Evolutionary conservation across 64 coral and sea anemone genomes (phyloP).

Genomic region (Pocillopora damicornis): DNA sequence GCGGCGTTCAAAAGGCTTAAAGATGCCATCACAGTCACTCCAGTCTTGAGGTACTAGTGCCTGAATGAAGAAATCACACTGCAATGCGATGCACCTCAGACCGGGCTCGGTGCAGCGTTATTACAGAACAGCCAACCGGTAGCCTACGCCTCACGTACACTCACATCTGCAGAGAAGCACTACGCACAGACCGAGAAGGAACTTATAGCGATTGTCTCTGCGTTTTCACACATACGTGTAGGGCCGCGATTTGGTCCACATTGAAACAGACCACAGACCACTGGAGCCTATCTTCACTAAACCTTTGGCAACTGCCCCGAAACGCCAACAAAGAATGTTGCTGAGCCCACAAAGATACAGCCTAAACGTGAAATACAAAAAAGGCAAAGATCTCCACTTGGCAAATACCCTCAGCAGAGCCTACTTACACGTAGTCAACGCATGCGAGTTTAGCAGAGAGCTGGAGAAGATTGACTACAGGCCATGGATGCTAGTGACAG

Average conservation of each 20-base stretch:
- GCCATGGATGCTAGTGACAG: background rate
- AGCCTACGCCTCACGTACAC: background rate
- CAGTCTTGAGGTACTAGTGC: slow-evolving; percentile 26
- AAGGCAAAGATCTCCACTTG: background rate
- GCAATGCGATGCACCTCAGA: background rate
- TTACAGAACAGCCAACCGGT: background rate
- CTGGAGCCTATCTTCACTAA: background rate
- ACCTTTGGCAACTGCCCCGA: background rate
- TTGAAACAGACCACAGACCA: background rate
- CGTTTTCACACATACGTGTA: background rate
- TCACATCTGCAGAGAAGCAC: background rate
- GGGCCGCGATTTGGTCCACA: background rate
- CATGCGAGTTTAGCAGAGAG: background rate
- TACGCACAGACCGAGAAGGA: background rate
- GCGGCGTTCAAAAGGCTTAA: background rate
- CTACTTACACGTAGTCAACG: background rate
- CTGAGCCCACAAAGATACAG: background rate
- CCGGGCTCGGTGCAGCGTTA: background rate
- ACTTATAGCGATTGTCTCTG: background rate
- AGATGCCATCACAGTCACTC: background rate
- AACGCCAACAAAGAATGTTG: background rate
- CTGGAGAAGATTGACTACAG: background rate
- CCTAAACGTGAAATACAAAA: background rate
- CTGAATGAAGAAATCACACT: background rate
- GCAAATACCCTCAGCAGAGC: background rate